phyloP scores from a whole-genome alignment of 2,888 invertebrate species.

The Yponomeuta plumbellus region DNA sequence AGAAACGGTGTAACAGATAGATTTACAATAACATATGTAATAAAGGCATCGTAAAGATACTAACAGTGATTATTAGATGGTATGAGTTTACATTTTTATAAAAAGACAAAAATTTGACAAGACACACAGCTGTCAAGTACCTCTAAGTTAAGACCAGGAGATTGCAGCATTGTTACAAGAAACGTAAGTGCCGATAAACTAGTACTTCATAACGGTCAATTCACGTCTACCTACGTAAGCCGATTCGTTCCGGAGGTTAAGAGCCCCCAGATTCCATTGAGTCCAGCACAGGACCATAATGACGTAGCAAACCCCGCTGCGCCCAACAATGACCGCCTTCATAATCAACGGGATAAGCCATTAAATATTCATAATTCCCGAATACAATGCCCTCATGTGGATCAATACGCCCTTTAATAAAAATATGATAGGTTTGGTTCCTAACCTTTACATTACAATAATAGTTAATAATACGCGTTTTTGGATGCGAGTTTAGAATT shows the following conservation, averaged over 20 bases:
- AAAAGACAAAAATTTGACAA: too few species aligned
- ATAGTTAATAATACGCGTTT: conserved; percentile 15
- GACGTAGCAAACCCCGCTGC: conserved; percentile 34
- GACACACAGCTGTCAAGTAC: too few species aligned
- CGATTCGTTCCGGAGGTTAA: conserved; percentile 20
- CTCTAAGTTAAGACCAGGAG: too few species aligned
- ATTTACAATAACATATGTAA: too few species aligned
- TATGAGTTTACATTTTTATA: too few species aligned
- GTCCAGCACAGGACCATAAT: conserved; percentile 42
- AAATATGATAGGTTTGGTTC: conserved; percentile 25
- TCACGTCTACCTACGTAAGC: conserved; percentile 28
- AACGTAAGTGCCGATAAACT: background rate
- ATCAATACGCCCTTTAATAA: conserved; percentile 43
- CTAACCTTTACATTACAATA: conserved; percentile 23
- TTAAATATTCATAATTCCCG: conserved; percentile 61
- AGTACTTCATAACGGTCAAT: conserved; percentile 35
- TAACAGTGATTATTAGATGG: too few species aligned
- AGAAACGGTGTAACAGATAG: too few species aligned
- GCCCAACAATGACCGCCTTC: conserved; percentile 50
- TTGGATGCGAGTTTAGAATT: background rate
- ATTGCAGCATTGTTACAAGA: background rate
- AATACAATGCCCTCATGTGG: conserved; percentile 39
- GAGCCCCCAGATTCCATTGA: conserved; percentile 18
- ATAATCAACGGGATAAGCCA: conserved; percentile 47
- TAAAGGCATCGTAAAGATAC: too few species aligned